Evolutionary conservation across 2,113 vertebrate genomes (phyloP).

Genomic region (Oreochromis aureus): DNA sequence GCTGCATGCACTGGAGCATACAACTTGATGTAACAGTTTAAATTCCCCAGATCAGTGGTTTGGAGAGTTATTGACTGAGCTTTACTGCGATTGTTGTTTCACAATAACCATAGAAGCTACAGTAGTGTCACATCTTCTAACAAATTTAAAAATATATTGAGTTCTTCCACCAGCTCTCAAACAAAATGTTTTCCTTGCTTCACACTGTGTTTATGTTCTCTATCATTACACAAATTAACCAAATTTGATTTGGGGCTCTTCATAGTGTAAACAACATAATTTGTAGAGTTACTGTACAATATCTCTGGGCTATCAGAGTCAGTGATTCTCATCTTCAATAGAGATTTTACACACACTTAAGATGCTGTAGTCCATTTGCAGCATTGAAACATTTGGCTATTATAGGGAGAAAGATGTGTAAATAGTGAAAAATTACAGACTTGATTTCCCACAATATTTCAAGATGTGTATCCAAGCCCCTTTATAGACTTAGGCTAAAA

Average conservation of each 20-base stretch:
- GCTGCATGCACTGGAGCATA: slow-evolving; percentile 25
- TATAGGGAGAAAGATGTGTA: slow-evolving; percentile 37
- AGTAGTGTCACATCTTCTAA: not conserved
- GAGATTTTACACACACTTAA: slow-evolving; percentile 72
- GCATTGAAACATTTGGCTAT: slow-evolving; percentile 82
- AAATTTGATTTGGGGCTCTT: slow-evolving; percentile 34
- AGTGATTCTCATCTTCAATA: slow-evolving; percentile 9
- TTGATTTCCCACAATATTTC: slow-evolving; percentile 91
- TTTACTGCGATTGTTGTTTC: not conserved
- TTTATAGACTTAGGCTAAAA: slow-evolving; percentile 94
- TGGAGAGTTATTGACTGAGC: slow-evolving; percentile 1
- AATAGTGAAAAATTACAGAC: slow-evolving; percentile 91
- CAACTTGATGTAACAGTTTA: slow-evolving; percentile 6
- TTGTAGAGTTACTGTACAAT: not conserved
- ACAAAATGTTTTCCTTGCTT: not conserved
- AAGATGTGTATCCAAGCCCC: slow-evolving; percentile 95
- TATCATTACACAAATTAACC: slow-evolving; percentile 6
- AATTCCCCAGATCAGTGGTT: not conserved
- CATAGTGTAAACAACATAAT: slow-evolving; percentile 33
- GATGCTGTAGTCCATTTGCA: slow-evolving; percentile 79
- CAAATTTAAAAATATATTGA: not conserved
- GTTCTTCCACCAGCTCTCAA: not conserved
- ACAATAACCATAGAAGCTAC: not conserved
- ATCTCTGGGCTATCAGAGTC: slow-evolving; percentile 19
- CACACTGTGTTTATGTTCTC: slow-evolving; percentile 10